Conservation (phyloP, 92 coral and sea anemone species). For the Muricea muricata region DNA sequence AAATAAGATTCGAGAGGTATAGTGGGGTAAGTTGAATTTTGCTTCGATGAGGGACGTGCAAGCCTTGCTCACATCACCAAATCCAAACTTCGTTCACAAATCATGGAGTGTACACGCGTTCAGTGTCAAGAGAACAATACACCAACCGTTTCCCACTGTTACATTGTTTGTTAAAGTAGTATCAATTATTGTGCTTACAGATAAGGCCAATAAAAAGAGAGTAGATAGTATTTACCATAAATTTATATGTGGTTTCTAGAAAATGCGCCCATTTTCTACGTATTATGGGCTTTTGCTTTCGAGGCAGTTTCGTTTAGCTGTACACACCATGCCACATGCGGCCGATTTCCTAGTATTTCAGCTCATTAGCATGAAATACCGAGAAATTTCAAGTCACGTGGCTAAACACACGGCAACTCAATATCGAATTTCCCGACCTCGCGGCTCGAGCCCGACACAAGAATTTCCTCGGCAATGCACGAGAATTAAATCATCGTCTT, state of each 20-base stretch:
- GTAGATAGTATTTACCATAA: background rate
- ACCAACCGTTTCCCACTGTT: background rate
- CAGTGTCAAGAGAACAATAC: background rate
- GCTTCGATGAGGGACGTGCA: too few relatives aligned
- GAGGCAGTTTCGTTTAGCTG: background rate
- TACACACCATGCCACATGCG: background rate
- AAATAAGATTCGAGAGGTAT: conserved; percentile 31
- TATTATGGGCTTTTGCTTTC: background rate
- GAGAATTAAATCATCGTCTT: too few relatives aligned
- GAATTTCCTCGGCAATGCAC: too few relatives aligned
- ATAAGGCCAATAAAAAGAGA: too few relatives aligned
- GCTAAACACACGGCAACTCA: background rate
- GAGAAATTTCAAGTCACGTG: background rate
- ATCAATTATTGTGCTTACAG: too few relatives aligned
- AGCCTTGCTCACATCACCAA: background rate
- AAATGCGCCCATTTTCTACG: background rate
- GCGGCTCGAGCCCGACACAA: too few relatives aligned
- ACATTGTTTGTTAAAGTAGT: background rate
- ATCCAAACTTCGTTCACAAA: too few relatives aligned
- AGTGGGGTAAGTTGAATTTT: conserved; percentile 40
- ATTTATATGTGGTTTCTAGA: background rate
- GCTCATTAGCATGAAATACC: conserved; percentile 1
- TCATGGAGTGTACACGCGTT: background rate
- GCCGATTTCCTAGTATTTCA: conserved; percentile 14
- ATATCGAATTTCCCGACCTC: too few relatives aligned